A percentile compares a stretch with the other conserved stretches of the same genome.
These are phyloP conservation scores for Pentalonia nigronervosa DNA, from an alignment of 1,140 invertebrate species.

Conservation along the genomic window DNA sequence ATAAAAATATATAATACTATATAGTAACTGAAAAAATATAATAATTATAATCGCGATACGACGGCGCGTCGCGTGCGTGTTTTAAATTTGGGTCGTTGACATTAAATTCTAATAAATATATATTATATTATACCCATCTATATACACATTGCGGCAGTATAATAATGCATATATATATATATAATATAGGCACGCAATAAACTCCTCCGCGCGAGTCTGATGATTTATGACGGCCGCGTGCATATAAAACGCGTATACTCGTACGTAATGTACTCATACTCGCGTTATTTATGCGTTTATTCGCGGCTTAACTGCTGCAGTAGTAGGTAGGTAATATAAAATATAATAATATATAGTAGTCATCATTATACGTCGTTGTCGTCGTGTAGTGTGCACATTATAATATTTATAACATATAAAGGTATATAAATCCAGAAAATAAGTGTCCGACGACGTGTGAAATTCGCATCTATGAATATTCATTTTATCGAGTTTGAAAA, in stretches of 20 bases:
- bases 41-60: background rate
- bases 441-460: background rate
- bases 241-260: background rate
- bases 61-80: background rate
- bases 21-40: background rate
- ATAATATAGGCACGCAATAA: background rate
- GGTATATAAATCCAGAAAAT: background rate
- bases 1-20: background rate
- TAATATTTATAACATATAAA: background rate
- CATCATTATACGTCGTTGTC: background rate
- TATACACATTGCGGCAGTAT: too few species aligned
- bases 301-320: background rate
- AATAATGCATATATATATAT: too few species aligned
- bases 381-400: background rate
- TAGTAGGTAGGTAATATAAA: background rate
- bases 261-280: background rate
- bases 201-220: background rate
- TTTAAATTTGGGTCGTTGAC: conserved; percentile 6
- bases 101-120: background rate
- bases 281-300: background rate
- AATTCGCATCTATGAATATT: background rate
- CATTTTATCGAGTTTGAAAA: background rate
- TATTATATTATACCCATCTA: background rate
- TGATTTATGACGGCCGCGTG: background rate
- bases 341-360: background rate